These are phyloP conservation scores for Misgurnus anguillicaudatus DNA, from an alignment of 2,113 vertebrate genomes.

Conservation along the genomic window DNA sequence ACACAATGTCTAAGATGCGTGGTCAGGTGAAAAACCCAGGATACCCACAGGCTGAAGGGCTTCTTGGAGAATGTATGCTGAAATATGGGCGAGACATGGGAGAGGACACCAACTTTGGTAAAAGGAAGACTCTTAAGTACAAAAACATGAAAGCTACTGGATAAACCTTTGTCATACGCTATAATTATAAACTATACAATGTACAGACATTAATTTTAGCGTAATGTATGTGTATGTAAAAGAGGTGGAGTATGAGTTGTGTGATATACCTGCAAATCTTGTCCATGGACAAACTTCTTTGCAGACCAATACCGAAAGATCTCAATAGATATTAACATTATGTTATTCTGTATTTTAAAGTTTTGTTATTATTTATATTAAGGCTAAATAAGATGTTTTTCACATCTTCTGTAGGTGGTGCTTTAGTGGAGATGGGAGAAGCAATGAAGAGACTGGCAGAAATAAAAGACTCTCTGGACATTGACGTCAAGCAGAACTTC, in stretches of 20 bases:
- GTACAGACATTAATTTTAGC: neutral
- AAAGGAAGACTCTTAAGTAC: conserved; percentile 60
- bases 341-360: no score
- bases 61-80: conserved; percentile 92
- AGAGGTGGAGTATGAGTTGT: neutral
- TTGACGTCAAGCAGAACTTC: conserved; percentile 98
- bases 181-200: no score
- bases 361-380: no score
- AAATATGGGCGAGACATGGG: conserved; percentile 91
- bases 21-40: conserved; percentile 92
- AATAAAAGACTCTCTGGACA: conserved; percentile 94
- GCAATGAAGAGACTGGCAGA: conserved; percentile 92
- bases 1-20: conserved; percentile 92
- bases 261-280: no score
- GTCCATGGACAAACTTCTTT: no score
- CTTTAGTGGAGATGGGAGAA: conserved; percentile 88
- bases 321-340: no score
- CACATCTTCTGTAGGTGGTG: conserved; percentile 75
- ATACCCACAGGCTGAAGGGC: conserved; percentile 91
- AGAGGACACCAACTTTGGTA: conserved; percentile 91
- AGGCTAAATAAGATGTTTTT: neutral
- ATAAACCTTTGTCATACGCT: no score
- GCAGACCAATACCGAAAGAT: no score
- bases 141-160: neutral
- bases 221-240: neutral